Evolutionary conservation across 2,113 vertebrate genomes (phyloP).

Genomic region (Lepus americanus): DNA sequence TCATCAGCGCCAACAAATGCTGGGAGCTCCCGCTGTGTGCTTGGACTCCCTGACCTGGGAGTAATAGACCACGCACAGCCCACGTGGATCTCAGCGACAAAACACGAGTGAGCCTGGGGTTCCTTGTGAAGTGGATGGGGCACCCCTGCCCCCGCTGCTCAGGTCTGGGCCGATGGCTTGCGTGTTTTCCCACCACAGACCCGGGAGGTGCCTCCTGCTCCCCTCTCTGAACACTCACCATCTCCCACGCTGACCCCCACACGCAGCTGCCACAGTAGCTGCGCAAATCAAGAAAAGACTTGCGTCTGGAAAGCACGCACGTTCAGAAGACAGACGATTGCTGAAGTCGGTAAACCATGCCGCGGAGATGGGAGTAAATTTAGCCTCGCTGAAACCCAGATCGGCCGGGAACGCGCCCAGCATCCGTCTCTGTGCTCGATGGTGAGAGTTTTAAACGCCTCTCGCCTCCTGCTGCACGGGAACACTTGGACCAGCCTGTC

Average conservation of each 20-base stretch:
- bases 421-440: neutral
- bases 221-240: neutral
- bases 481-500: constrained; percentile 3
- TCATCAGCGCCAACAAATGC: too few species aligned
- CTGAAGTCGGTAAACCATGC: neutral
- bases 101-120: neutral
- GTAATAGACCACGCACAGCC: neutral
- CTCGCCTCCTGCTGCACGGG: neutral
- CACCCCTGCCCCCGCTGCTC: neutral
- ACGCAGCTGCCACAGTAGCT: too few species aligned
- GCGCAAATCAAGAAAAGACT: neutral
- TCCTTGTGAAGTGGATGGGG: neutral
- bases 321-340: constrained; percentile 16
- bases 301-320: neutral
- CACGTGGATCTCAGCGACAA: too few species aligned
- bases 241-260: neutral
- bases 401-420: neutral
- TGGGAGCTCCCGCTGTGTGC: neutral
- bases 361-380: neutral
- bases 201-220: neutral
- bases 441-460: neutral
- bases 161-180: neutral
- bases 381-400: neutral
- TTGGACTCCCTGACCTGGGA: neutral
- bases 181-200: neutral